phyloP scores from a whole-genome alignment of 1,140 invertebrate genomes.

The Triops longicaudatus region DNA sequence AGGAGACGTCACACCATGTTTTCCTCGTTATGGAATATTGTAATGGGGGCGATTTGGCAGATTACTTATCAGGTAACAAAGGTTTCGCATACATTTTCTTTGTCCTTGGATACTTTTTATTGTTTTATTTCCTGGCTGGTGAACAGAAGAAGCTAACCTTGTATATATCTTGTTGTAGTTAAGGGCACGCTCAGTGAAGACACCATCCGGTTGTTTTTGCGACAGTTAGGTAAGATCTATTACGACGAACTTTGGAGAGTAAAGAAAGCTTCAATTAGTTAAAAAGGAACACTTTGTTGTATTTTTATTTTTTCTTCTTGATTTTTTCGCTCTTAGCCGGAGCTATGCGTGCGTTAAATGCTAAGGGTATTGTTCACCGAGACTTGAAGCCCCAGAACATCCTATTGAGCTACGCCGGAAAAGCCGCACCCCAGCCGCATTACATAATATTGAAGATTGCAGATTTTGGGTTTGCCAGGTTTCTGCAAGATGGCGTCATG shows the following conservation, averaged over 20 bases:
- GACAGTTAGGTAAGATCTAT: slow-evolving; percentile 68
- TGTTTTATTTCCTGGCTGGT: slow-evolving; percentile 9
- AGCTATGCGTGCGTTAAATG: slow-evolving; percentile 92
- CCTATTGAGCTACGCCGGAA: slow-evolving; percentile 72
- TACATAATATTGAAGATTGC: slow-evolving; percentile 95
- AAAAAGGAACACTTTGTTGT: not conserved
- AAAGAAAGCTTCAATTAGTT: too few species aligned
- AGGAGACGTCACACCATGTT: slow-evolving; percentile 84
- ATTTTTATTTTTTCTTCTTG: not conserved
- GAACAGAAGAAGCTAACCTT: slow-evolving; percentile 6
- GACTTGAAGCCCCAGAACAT: slow-evolving; percentile 99
- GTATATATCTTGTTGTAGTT: slow-evolving; percentile 45
- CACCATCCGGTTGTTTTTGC: slow-evolving; percentile 88
- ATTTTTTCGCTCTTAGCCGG: slow-evolving; percentile 63
- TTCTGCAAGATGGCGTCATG: slow-evolving; percentile 97
- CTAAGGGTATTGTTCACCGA: slow-evolving; percentile 95
- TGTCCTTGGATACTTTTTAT: slow-evolving; percentile 28
- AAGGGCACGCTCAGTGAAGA: slow-evolving; percentile 93
- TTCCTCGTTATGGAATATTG: slow-evolving; percentile 99
- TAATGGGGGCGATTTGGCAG: slow-evolving; percentile 96
- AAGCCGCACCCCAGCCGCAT: slow-evolving; percentile 70
- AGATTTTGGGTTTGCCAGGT: slow-evolving; percentile 98
- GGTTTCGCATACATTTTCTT: slow-evolving; percentile 21
- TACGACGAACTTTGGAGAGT: too few species aligned
- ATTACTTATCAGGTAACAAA: slow-evolving; percentile 74